These are phyloP conservation scores for Metaphire vulgaris DNA, from an alignment of 1,140 invertebrate genomes.

Conservation along the genomic window DNA sequence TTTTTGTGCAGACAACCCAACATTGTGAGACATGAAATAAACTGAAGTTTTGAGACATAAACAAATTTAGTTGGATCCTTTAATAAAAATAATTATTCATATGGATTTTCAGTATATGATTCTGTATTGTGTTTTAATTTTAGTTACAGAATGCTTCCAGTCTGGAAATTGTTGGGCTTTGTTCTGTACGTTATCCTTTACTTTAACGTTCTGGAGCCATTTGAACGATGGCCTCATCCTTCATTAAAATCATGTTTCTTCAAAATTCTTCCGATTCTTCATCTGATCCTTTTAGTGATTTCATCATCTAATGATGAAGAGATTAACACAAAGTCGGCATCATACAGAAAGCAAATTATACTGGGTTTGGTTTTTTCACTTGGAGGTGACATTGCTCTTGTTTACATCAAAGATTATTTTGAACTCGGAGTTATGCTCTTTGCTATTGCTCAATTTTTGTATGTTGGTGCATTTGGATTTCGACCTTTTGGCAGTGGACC, in stretches of 20 bases:
- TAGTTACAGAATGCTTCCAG: neutral
- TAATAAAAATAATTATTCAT: too few species aligned
- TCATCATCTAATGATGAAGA: neutral
- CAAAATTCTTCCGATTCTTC: neutral
- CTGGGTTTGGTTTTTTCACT: neutral
- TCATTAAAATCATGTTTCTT: neutral
- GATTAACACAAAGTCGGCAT: neutral
- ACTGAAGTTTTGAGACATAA: too few species aligned
- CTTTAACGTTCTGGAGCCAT: neutral
- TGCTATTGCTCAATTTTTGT: neutral
- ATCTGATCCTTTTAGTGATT: neutral
- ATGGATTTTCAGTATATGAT: too few species aligned
- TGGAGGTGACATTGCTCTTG: neutral
- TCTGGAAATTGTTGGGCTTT: neutral
- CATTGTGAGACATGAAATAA: too few species aligned
- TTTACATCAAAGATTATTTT: neutral
- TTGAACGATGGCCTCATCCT: neutral
- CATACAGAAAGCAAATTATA: neutral
- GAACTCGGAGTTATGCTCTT: neutral
- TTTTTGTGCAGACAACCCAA: too few species aligned
- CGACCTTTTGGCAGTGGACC: neutral
- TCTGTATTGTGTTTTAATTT: neutral
- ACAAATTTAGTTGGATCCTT: too few species aligned
- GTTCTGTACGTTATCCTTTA: neutral
- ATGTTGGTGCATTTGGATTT: neutral